These are phyloP conservation scores for Macrosiphum euphorbiae DNA, from an alignment of 2,888 invertebrate genomes.

Conservation along the genomic window DNA sequence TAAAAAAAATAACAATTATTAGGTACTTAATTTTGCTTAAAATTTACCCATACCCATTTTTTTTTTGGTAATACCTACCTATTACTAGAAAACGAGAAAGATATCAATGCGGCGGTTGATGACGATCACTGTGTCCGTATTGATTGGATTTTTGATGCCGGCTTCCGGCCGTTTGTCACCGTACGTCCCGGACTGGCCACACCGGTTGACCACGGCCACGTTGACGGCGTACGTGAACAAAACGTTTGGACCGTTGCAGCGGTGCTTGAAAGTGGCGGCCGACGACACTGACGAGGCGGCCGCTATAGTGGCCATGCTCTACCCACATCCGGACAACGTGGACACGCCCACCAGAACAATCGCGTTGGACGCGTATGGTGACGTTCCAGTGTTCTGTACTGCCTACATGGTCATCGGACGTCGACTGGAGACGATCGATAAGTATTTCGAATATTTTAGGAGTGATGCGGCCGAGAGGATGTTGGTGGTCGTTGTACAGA, in stretches of 20 bases:
- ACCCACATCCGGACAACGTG: not conserved
- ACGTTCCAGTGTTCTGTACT: not conserved
- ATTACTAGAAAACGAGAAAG: not conserved
- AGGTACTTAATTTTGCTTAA: not conserved
- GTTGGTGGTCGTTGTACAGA: slow-evolving; percentile 27
- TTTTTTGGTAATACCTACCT: not conserved
- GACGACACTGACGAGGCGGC: slow-evolving; percentile 18
- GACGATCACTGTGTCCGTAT: not conserved
- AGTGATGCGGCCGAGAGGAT: slow-evolving; percentile 20
- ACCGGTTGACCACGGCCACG: not conserved
- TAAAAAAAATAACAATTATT: too few species aligned
- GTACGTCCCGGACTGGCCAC: not conserved
- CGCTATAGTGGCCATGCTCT: slow-evolving; percentile 22
- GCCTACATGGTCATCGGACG: slow-evolving; percentile 41
- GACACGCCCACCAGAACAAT: not conserved
- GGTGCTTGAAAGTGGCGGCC: slow-evolving; percentile 15
- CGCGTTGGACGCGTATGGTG: not conserved
- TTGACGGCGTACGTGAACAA: slow-evolving; percentile 33
- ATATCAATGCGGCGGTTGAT: not conserved
- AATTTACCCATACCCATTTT: not conserved
- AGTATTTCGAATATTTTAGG: not conserved
- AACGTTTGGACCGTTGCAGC: slow-evolving; percentile 47
- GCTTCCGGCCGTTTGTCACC: not conserved
- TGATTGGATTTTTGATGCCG: not conserved
- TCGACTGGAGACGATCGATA: not conserved